Evolutionary conservation across 2,113 vertebrate species (phyloP).

Genomic region (Sturnira hondurensis): DNA sequence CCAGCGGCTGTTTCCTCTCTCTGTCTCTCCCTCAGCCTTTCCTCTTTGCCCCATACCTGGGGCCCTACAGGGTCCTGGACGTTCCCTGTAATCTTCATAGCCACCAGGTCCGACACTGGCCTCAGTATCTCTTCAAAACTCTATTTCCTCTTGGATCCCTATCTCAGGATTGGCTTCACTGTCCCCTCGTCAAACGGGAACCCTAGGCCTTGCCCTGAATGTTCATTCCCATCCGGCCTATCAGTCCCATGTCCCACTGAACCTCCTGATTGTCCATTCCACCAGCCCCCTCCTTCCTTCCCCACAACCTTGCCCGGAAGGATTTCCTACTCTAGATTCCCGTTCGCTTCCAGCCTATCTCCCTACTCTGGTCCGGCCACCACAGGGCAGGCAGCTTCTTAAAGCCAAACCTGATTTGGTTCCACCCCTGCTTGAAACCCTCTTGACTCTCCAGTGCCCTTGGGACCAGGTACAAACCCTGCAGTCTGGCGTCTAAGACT

Average conservation of each 20-base stretch:
- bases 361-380: neutral
- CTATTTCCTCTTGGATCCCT: neutral
- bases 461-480: neutral
- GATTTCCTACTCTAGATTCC: neutral
- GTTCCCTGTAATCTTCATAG: neutral
- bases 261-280: neutral
- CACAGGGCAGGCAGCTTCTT: neutral
- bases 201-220: neutral
- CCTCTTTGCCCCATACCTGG: neutral
- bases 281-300: neutral
- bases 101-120: accelerated
- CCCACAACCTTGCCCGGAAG: neutral
- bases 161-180: neutral
- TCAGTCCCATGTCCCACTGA: neutral
- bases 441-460: neutral
- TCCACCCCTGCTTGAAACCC: neutral
- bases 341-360: neutral
- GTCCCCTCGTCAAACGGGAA: neutral
- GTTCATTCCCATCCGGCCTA: neutral
- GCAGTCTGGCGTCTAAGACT: neutral
- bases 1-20: neutral
- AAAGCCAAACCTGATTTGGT: neutral
- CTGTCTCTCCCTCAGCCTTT: neutral
- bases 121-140: neutral
- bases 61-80: neutral